Percentiles rank a stretch among this genome's conserved stretches.
Conservation (phyloP, 35 echinoderm and acorn worm species). For the Strongylocentrotus purpuratus region DNA sequence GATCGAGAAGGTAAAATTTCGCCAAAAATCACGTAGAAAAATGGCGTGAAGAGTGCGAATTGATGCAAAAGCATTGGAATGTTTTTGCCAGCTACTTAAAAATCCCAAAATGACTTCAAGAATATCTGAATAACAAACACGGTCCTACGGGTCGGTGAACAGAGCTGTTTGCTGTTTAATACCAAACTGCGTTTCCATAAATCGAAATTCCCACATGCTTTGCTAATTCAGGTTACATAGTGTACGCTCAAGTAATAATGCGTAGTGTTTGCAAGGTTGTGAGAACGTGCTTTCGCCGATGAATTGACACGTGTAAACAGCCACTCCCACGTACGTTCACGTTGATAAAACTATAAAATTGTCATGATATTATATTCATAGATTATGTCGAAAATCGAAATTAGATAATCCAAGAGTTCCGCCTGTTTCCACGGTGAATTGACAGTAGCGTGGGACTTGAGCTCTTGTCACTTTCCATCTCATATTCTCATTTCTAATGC, state of each 20-base stretch:
- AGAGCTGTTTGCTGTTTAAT: neutral
- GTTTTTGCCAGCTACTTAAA: neutral
- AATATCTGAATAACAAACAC: neutral
- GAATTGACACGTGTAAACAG: neutral
- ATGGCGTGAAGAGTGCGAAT: conserved; percentile 15
- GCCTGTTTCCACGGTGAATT: too few relatives aligned
- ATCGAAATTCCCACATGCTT: neutral
- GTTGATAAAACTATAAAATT: too few relatives aligned
- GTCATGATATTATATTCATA: too few relatives aligned
- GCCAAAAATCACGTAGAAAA: neutral
- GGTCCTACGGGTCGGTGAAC: neutral
- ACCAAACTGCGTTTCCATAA: neutral
- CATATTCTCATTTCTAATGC: too few relatives aligned
- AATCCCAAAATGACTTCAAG: neutral
- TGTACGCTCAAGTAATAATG: neutral
- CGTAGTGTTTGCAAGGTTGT: neutral
- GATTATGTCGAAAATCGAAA: too few relatives aligned
- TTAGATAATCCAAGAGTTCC: too few relatives aligned
- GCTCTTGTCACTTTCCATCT: too few relatives aligned
- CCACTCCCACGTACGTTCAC: neutral
- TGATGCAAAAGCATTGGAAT: conserved; percentile 2
- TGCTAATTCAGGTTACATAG: neutral
- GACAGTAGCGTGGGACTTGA: too few relatives aligned
- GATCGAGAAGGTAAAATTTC: conserved; percentile 6
- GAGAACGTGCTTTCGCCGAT: neutral